Evolutionary conservation across 1,140 invertebrate genomes (phyloP), one percentile per base, ranked within the genome.

Genomic region (Leguminivora glycinivorella): DNA sequence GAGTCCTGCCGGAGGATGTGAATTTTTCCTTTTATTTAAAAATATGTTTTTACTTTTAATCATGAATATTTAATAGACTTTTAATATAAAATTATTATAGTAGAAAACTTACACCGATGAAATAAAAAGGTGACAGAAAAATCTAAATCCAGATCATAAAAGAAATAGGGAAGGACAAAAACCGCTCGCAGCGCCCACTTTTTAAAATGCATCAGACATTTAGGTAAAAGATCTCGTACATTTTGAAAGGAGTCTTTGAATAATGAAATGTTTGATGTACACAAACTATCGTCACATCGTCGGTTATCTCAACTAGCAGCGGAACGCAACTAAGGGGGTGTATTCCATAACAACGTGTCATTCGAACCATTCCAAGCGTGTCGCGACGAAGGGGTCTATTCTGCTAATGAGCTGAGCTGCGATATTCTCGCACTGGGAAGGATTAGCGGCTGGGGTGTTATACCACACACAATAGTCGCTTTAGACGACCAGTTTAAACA

Each of bases 321-420:
- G 19, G 43, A 17, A 47, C 43, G 34, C 34, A 12, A 17, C 14
- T 47, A 17, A 47, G 47, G 9, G 47, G 47, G 47, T 19, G 6
- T 52, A 52, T 52, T 9, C 47, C 19, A 52, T 22, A 52, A 52
- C n/a, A 52, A 52, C 7, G 47, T 52, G 47, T 22, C 47, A 52
- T 52, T 52, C 19, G 47, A 52, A 19, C 47, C n/a, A 52, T 52
- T 52, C 19, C 17, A 52, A 19, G 47, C 25, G 25, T 63, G 58
- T 63, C 58, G 19, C 26, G 17, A 12, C 12, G 22, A 31, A 29
- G 58, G 58, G 58, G 58, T 29, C 58, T 63, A 63, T 63, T 63
- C 58, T 63, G 26, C 58, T 63, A 63, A 63, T n/a, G 58, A 63
- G 58, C 31, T 63, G 26, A 63, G 58, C 26, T 25, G 26, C 58